Conservation (phyloP, 1,140 invertebrate species). For the Drosophila orosa region DNA sequence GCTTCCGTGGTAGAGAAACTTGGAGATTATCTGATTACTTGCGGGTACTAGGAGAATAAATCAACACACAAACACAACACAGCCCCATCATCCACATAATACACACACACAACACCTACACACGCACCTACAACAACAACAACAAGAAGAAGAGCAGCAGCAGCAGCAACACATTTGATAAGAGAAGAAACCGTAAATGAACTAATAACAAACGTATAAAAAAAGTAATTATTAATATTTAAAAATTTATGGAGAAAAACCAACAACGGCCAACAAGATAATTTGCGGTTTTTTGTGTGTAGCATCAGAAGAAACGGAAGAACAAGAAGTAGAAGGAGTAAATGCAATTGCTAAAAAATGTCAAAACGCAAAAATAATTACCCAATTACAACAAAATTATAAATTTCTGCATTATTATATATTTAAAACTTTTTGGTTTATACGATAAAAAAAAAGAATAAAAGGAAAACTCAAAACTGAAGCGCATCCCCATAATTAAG, state of each 20-base stretch:
- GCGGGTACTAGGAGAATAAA: constrained; percentile 92
- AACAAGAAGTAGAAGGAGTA: constrained; percentile 42
- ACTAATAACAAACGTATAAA: constrained; percentile 67
- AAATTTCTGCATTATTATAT: constrained; percentile 81
- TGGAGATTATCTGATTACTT: constrained; percentile 97
- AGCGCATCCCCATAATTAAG: constrained; percentile 33
- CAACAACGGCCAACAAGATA: constrained; percentile 50
- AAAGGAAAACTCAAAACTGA: constrained; percentile 61
- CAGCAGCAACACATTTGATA: constrained; percentile 60
- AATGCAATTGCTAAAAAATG: constrained; percentile 43
- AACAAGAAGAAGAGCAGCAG: constrained; percentile 26
- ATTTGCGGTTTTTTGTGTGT: constrained; percentile 50
- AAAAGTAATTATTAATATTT: constrained; percentile 79
- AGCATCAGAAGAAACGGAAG: constrained; percentile 32
- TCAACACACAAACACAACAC: constrained; percentile 51
- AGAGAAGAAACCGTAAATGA: constrained; percentile 66
- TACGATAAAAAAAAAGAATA: constrained; percentile 66
- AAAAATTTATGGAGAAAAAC: constrained; percentile 68
- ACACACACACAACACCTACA: constrained; percentile 25
- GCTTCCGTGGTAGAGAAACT: constrained; percentile 97
- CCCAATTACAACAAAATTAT: constrained; percentile 72
- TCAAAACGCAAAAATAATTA: constrained; percentile 50
- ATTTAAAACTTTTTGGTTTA: constrained; percentile 79
- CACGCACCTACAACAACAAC: constrained; percentile 52
- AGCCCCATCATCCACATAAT: constrained; percentile 59